Conservation (phyloP, 2,888 invertebrate genomes). For the Sarcophaga carnaria region DNA sequence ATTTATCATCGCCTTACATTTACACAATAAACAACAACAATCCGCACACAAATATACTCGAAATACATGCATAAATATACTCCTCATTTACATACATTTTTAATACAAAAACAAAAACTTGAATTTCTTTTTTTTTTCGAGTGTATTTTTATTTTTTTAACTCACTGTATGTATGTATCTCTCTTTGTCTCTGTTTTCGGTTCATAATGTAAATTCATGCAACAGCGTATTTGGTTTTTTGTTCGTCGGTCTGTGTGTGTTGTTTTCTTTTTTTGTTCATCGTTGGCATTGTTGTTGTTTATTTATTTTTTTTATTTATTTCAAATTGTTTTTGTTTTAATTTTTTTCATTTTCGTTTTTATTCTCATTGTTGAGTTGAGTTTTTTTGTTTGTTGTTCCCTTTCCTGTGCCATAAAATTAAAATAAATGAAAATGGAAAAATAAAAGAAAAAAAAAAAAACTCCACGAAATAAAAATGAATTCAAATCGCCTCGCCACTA, state of each 20-base stretch:
- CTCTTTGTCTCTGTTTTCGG: conserved; percentile 30
- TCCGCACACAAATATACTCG: too few species aligned
- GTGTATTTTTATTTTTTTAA: too few species aligned
- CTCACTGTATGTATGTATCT: too few species aligned
- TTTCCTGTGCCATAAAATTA: conserved; percentile 57
- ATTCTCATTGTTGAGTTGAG: conserved; percentile 62
- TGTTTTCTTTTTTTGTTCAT: too few species aligned
- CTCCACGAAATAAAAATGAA: conserved; percentile 23
- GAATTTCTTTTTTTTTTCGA: too few species aligned
- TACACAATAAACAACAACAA: too few species aligned
- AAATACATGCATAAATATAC: too few species aligned
- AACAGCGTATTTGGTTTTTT: conserved; percentile 40
- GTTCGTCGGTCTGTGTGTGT: neutral
- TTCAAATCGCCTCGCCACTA: conserved; percentile 59
- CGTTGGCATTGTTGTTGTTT: conserved; percentile 30
- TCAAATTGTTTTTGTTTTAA: conserved; percentile 26
- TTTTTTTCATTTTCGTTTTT: conserved; percentile 64
- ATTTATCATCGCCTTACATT: conserved; percentile 55
- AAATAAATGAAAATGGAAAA: conserved; percentile 36
- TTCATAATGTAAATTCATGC: conserved; percentile 61
- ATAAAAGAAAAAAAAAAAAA: neutral
- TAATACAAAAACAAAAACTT: too few species aligned
- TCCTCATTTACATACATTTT: too few species aligned
- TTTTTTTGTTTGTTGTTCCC: conserved; percentile 53
- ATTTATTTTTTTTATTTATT: conserved; percentile 30